Base-by-base conservation (phyloP, 2,888 invertebrate species). In the Flexamia atlantica region DNA sequence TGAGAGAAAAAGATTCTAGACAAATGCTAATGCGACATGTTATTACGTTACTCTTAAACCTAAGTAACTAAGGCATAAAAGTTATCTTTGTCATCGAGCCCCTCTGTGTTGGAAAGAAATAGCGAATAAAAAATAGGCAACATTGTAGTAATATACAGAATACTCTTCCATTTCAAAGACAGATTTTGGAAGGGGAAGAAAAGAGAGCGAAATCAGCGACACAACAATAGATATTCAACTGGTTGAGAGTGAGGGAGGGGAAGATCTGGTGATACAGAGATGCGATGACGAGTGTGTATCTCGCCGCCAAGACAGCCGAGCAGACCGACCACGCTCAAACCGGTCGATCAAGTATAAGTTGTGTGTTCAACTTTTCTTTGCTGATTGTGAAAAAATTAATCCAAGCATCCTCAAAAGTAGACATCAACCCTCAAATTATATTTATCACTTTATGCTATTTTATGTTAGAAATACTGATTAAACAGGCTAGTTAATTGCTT, bases 201-300 rank as follows among this genome's bases (percentile, higher is more conserved):
- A 14, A 2, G 30, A 64, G 64, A 30, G 57, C 23, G 57, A 64
- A 28, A 64, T 64, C 64, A 64, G 30, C 25, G 3, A 28, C 64
- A 28, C 64, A 53, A 64, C 28, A 30, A 30, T 64, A 30, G 64
- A 64, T 64, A 64, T 64, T 64, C 64, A 64, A 64, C 64, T 30
- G 64, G 64, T 64, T 64, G 64, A 64, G 30, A 28, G 64, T 7
- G 57, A 28, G 64, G 28, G 64, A 64, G 28, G 64, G 25, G 64
- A 30, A 23, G 23, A 53, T 53, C 23, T 53, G 53, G 53, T 9
- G 53, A 20, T 53, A 53, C 53, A 23, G 14, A 5, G 20, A 7
- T 12, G 46, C 46, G 12, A 53, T 23, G 53, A 53, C 53, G 53
- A 53, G 20, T 20, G 50, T 50, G 46, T 2, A 53, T 23, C 20